Evolutionary conservation across 2,113 vertebrate species (phyloP).

Genomic region (Parus major): DNA sequence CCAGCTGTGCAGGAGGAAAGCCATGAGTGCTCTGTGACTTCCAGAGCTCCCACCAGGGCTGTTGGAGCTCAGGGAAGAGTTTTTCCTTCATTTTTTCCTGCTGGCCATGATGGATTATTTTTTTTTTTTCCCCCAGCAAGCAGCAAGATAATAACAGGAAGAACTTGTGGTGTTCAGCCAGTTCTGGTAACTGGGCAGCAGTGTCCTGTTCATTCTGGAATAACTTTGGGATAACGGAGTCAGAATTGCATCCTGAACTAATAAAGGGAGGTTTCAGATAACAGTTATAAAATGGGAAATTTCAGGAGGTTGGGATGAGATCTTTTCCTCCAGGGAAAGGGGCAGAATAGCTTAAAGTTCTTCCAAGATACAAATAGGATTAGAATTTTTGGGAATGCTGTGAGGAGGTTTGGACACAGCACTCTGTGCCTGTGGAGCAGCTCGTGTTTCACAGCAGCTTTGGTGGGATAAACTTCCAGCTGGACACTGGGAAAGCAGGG

Average conservation of each 20-base stretch:
- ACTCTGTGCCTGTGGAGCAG: not conserved
- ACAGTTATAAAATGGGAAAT: not conserved
- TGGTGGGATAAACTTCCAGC: not conserved
- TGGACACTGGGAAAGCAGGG: not conserved
- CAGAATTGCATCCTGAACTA: not conserved
- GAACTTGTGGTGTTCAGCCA: not conserved
- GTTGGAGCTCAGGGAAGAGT: not conserved
- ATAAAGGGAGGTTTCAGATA: not conserved
- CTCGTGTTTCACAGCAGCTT: not conserved
- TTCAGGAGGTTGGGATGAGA: not conserved
- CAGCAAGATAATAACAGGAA: not conserved
- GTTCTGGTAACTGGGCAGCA: constrained; percentile 11
- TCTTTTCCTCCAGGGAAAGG: constrained; percentile 20
- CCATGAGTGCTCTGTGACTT: not conserved
- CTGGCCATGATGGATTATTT: not conserved
- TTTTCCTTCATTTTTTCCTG: not conserved
- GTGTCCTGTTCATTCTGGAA: not conserved
- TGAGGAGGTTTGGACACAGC: not conserved
- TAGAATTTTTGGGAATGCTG: not conserved
- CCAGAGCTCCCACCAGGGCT: not conserved
- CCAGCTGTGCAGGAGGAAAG: not conserved
- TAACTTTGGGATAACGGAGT: not conserved
- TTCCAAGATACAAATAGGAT: not conserved
- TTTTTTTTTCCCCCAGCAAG: not conserved
- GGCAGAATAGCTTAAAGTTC: not conserved